Base-by-base conservation (phyloP, 2,113 vertebrate species). In the Piprites chloris region DNA sequence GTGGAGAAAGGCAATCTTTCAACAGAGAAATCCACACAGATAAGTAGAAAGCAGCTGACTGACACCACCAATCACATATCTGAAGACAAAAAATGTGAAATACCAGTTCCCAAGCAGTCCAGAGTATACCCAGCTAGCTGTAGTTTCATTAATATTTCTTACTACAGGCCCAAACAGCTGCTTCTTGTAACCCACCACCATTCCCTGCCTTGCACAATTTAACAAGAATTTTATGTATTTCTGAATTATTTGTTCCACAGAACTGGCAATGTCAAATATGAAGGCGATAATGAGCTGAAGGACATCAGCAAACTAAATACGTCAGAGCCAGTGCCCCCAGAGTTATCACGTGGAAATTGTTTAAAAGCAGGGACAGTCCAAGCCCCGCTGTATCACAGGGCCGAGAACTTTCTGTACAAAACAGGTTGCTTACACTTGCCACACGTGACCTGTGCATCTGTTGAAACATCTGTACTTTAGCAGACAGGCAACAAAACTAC, bases 221-320 rank as follows among this genome's bases (percentile, higher is more conserved):
- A 35, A 42, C 23, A 95, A 84, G 63, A 76, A 66, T 89, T 87
- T 74, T 55, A 73, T 1, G 2, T 21, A 55, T 93, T 93, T 90
- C 56, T 87, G 44, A 67, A 61, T 89, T 83, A 76, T 74, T 87
- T 72, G 72, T 86, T 91, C 52, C 82, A 53, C 47, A 59, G 27
- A 90, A 62, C 63, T 85, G 78, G 53, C 46, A 77, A 26, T n/a
- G 62, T 83, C 85, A 95, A 74, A 85, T 46, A 65, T 44, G 58
- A 94, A 87, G 63, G 55, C 0, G 52, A 96, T 89, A 94, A 87
- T 41, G 62, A 92, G 87, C 77, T 91, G 93, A 95, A 95, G 85
- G 85, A 93, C 91, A 83, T 92, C 41, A 55, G 82, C 72, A 82
- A 93, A 76, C 67, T 9, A 58, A 90, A 53, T 19, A 69, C 4